Evolutionary conservation across 2,888 invertebrate species (phyloP).

Genomic region (Scrobipalpa costella): DNA sequence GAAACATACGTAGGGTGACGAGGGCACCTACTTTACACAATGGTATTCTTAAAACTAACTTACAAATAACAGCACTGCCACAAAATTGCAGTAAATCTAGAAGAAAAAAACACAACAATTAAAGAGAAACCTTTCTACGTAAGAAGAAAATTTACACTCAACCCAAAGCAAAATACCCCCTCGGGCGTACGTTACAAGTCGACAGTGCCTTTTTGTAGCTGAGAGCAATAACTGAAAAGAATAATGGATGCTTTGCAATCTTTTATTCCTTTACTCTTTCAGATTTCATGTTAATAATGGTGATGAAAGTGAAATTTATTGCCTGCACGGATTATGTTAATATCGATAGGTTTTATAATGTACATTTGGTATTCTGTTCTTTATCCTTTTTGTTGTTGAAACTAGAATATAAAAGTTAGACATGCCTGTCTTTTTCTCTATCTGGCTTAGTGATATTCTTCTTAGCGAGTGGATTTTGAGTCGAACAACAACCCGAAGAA

Average conservation of each 20-base stretch:
- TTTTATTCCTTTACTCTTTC: neutral
- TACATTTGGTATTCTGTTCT: neutral
- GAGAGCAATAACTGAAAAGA: neutral
- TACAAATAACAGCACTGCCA: neutral
- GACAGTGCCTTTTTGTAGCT: conserved; percentile 7
- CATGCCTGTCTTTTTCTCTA: too few species aligned
- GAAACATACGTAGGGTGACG: too few species aligned
- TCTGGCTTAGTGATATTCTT: too few species aligned
- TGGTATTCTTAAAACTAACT: too few species aligned
- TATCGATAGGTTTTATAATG: neutral
- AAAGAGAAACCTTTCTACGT: neutral
- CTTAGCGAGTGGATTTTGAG: too few species aligned
- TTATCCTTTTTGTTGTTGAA: neutral
- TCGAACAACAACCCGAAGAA: too few species aligned
- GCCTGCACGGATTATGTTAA: too few species aligned
- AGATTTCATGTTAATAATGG: too few species aligned
- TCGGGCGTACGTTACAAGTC: conserved; percentile 15
- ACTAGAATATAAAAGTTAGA: too few species aligned
- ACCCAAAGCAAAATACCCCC: conserved; percentile 6
- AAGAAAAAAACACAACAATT: conserved; percentile 5
- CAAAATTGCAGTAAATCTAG: conserved; percentile 2
- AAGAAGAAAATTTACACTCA: conserved; percentile 9
- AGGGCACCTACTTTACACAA: too few species aligned
- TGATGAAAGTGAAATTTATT: too few species aligned
- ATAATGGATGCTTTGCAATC: conserved; percentile 2